Percentiles rank a stretch among this genome's conserved stretches.
Evolutionary conservation across 2,797 vertebrate genomes (phyloP).

Genomic region (Cetoscarus ocellatus): DNA sequence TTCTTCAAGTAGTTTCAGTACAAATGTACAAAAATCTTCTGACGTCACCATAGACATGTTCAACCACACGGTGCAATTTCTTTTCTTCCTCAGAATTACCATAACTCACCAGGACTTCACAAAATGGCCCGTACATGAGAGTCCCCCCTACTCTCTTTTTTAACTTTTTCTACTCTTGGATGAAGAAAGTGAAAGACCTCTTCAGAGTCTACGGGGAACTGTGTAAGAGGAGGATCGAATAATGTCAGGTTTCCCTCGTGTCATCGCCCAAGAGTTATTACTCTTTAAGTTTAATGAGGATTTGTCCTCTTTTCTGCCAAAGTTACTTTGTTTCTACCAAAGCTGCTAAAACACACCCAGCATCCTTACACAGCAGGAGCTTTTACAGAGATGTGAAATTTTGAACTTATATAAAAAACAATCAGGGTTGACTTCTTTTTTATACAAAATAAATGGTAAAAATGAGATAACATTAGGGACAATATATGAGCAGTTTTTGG

Average conservation of each 20-base stretch:
- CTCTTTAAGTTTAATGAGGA: conserved; percentile 18
- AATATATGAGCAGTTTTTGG: conserved; percentile 6
- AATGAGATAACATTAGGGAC: background rate
- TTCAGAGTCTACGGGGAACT: conserved; percentile 13
- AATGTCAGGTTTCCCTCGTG: conserved; percentile 13
- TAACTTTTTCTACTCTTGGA: conserved; percentile 36
- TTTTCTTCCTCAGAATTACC: conserved; percentile 77
- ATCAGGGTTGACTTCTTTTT: background rate
- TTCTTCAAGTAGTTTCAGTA: too few relatives aligned
- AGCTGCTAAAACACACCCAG: background rate
- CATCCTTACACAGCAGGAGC: background rate
- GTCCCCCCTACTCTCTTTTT: conserved; percentile 9
- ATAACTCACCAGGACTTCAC: conserved; percentile 84
- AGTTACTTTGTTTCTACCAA: conserved; percentile 3
- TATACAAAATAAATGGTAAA: conserved; percentile 5
- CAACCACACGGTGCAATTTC: conserved; percentile 1
- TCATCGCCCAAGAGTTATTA: conserved; percentile 10
- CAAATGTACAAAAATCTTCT: too few relatives aligned
- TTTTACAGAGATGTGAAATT: conserved; percentile 7
- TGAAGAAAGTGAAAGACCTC: conserved; percentile 29
- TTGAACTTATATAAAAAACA: conserved; percentile 1
- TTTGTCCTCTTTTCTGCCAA: conserved; percentile 14
- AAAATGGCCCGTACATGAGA: conserved; percentile 85
- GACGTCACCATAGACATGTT: background rate
- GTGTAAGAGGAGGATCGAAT: background rate